A percentile compares a stretch with the other conserved stretches of the same genome.
phyloP scores from a whole-genome alignment of 2,888 invertebrate species.

The Galerucella pusilla region DNA sequence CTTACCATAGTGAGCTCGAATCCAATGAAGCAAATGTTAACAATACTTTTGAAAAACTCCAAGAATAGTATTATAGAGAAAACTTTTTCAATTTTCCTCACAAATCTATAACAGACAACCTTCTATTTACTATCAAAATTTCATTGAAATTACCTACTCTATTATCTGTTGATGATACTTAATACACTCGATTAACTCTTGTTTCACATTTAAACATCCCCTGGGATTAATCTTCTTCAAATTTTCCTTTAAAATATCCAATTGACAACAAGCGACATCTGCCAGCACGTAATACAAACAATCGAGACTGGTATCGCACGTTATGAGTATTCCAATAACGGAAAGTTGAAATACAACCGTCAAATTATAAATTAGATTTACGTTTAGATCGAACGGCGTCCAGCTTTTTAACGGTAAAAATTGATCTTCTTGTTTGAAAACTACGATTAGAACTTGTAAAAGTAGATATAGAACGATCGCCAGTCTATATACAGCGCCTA shows the following conservation, averaged over 20 bases:
- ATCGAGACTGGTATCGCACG: slow-evolving; percentile 12
- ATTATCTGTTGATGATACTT: slow-evolving; percentile 10
- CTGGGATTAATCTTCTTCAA: slow-evolving; percentile 2
- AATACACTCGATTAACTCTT: neutral
- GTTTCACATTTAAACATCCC: neutral
- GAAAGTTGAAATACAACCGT: neutral
- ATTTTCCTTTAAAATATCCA: slow-evolving; percentile 23
- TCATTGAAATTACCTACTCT: neutral
- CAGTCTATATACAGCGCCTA: neutral
- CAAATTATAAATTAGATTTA: neutral
- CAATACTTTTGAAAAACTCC: slow-evolving; percentile 8
- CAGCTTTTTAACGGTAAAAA: slow-evolving; percentile 10
- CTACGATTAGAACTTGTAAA: slow-evolving; percentile 8
- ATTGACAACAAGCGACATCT: slow-evolving; percentile 24
- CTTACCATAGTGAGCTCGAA: slow-evolving; percentile 15
- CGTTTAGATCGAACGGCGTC: slow-evolving; percentile 12
- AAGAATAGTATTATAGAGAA: neutral
- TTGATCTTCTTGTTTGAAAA: neutral
- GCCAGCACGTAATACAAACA: slow-evolving; percentile 13
- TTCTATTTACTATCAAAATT: neutral
- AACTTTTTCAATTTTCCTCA: neutral
- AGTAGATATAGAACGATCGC: neutral
- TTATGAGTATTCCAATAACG: neutral
- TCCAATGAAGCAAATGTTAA: slow-evolving; percentile 4
- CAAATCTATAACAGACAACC: slow-evolving; percentile 2